phyloP scores from a whole-genome alignment of 2,797 vertebrate species.

The Microchirus variegatus region DNA sequence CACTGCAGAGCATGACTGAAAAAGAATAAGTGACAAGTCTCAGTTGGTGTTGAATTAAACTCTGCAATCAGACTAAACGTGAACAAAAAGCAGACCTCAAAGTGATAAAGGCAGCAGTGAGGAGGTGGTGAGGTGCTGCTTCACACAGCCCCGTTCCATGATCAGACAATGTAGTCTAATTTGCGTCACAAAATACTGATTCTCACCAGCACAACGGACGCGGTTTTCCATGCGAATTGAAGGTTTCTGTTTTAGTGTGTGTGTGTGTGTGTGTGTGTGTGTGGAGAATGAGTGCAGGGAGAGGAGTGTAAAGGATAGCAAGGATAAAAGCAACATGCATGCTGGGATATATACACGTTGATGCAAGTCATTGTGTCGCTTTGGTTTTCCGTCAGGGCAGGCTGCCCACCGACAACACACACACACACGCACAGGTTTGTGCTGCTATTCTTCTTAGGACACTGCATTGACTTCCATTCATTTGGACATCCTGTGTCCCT shows the following conservation, averaged over 20 bases:
- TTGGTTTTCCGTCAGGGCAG: constrained; percentile 31
- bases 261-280: neutral
- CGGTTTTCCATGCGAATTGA: constrained; percentile 37
- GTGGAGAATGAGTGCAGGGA: neutral
- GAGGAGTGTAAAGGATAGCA: constrained; percentile 13
- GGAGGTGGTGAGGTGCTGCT: constrained; percentile 12
- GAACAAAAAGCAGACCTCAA: constrained; percentile 39
- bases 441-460: too few relatives aligned
- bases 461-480: too few relatives aligned
- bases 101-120: constrained; percentile 44
- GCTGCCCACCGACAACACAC: constrained; percentile 21
- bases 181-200: constrained; percentile 31
- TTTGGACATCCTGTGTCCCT: too few relatives aligned
- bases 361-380: constrained; percentile 30
- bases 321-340: constrained; percentile 48
- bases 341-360: constrained; percentile 45
- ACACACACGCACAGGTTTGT: constrained; percentile 10
- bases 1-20: neutral
- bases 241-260: neutral
- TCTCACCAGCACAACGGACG: constrained; percentile 28
- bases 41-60: constrained; percentile 55
- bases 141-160: constrained; percentile 25
- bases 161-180: constrained; percentile 44
- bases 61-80: constrained; percentile 26
- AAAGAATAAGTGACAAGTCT: constrained; percentile 28